Conservation (phyloP, 2,888 invertebrate genomes). For the Gisinianus flammeolus region DNA sequence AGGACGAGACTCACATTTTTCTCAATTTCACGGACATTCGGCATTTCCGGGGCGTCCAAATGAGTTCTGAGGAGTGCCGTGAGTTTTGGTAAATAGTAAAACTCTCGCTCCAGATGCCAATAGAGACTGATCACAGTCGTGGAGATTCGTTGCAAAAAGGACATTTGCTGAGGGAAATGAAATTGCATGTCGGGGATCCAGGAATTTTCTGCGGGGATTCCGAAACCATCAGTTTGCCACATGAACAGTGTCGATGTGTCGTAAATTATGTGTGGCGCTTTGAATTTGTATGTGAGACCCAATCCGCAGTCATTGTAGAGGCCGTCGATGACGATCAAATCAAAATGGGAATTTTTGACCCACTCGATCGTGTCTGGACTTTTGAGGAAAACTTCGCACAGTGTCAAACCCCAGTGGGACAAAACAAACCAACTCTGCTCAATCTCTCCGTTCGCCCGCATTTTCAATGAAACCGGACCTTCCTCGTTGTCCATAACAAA, state of each 20-base stretch:
- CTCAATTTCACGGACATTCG: constrained; percentile 47
- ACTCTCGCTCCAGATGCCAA: constrained; percentile 40
- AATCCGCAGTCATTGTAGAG: constrained; percentile 47
- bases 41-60: constrained; percentile 46
- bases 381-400: constrained; percentile 34
- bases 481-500: constrained; percentile 20
- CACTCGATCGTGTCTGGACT: constrained; percentile 22
- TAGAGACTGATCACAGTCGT: constrained; percentile 41
- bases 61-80: constrained; percentile 41
- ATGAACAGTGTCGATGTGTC: constrained; percentile 34
- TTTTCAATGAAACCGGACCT: constrained; percentile 20
- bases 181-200: constrained; percentile 48
- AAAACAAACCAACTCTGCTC: constrained; percentile 26
- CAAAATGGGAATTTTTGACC: constrained; percentile 27
- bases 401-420: constrained; percentile 8
- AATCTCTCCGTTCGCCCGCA: constrained; percentile 1
- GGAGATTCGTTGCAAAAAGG: constrained; percentile 30
- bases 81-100: constrained; percentile 44
- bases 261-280: constrained; percentile 42
- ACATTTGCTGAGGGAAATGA: constrained; percentile 43
- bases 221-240: constrained; percentile 42
- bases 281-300: constrained; percentile 40
- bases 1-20: constrained; percentile 46
- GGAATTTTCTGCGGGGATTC: constrained; percentile 41
- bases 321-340: constrained; percentile 48